These are phyloP conservation scores for Hemichromis elongatus DNA, from an alignment of 2,113 vertebrate species.

Conservation along the genomic window DNA sequence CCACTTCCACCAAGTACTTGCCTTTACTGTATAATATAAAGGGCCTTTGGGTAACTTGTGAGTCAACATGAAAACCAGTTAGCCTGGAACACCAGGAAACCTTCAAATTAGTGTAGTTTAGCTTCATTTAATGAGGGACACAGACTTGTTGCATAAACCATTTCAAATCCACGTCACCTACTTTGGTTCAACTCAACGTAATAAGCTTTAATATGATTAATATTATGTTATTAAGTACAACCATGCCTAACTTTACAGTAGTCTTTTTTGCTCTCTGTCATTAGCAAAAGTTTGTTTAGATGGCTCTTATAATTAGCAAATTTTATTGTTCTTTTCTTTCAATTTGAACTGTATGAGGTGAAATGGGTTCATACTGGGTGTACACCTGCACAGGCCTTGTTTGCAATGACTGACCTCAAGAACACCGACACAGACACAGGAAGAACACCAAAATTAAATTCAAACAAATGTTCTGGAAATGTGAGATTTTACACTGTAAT, in stretches of 20 bases:
- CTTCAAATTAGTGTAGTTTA: background rate
- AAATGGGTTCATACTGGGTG: background rate
- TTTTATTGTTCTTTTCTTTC: background rate
- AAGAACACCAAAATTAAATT: background rate
- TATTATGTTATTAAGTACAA: background rate
- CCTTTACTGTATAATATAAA: too few species aligned
- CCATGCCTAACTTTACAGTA: background rate
- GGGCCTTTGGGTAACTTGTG: too few species aligned
- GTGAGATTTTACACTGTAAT: too few species aligned
- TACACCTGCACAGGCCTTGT: background rate
- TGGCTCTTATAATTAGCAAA: background rate
- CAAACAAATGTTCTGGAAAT: too few species aligned
- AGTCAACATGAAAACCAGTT: too few species aligned
- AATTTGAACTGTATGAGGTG: background rate
- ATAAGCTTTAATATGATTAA: background rate
- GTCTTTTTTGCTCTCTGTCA: background rate
- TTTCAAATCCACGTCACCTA: too few species aligned
- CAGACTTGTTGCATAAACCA: too few species aligned
- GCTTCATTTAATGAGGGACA: too few species aligned
- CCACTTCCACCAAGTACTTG: too few species aligned
- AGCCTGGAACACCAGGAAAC: background rate
- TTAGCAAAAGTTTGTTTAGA: background rate
- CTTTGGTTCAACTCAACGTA: background rate
- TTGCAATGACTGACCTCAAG: background rate
- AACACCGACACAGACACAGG: background rate